A percentile compares a stretch with the other conserved stretches of the same genome.
Conservation (phyloP, 2,797 vertebrate genomes). For the Gobio occitaniae region DNA sequence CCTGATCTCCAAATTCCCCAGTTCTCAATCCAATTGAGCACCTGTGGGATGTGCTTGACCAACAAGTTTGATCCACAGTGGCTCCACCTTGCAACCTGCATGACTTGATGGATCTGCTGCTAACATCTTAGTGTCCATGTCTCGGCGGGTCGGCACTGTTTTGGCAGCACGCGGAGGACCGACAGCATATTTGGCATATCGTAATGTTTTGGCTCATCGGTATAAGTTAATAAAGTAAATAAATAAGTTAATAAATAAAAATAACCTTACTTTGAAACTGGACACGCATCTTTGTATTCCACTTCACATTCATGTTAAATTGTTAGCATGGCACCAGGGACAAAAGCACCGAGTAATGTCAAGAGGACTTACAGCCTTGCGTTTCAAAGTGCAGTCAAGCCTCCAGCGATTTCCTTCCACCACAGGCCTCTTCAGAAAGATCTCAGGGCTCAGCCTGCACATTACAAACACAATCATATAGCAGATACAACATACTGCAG, state of each 20-base stretch:
- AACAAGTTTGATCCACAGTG: no score
- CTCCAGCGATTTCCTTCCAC: slow-evolving; percentile 97
- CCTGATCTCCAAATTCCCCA: no score
- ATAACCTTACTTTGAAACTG: not conserved
- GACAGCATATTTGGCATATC: no score
- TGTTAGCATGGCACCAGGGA: not conserved
- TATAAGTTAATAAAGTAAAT: no score
- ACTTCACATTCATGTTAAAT: not conserved
- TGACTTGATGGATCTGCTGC: no score
- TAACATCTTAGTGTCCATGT: no score
- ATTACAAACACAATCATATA: slow-evolving; percentile 9
- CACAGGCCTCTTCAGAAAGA: slow-evolving; percentile 96
- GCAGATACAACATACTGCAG: not conserved
- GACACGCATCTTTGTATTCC: not conserved
- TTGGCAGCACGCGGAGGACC: no score
- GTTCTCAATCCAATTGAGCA: no score
- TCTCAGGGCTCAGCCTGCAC: slow-evolving; percentile 94
- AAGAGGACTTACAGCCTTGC: slow-evolving; percentile 89
- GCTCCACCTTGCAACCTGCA: no score
- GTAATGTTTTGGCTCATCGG: no score
- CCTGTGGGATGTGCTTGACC: no score
- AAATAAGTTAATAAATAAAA: not conserved
- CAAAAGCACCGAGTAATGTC: not conserved
- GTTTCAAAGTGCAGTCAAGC: slow-evolving; percentile 91
- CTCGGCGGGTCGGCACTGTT: no score